Conservation (phyloP, 1,140 invertebrate species). For the Papilio helenus region DNA sequence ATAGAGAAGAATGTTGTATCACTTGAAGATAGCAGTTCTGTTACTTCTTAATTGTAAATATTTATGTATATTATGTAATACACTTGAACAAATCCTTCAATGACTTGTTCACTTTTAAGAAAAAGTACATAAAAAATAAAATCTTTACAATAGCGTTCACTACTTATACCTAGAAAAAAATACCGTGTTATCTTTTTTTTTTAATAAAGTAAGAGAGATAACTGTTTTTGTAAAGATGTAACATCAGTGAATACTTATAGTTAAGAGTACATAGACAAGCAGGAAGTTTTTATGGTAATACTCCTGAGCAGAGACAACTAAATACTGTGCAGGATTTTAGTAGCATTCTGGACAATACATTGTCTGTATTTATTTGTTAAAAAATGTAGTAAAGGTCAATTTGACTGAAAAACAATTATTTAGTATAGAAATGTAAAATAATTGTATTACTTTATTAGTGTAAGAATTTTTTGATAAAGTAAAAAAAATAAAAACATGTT, state of each 20-base stretch:
- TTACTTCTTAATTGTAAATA: conserved; percentile 14
- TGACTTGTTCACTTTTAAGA: neutral
- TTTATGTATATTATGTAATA: neutral
- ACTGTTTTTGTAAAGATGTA: too few relatives aligned
- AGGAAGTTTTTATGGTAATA: neutral
- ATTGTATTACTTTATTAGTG: neutral
- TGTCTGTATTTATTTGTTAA: too few relatives aligned
- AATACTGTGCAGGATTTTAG: neutral
- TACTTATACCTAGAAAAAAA: too few relatives aligned
- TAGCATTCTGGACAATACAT: neutral
- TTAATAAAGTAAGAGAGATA: too few relatives aligned
- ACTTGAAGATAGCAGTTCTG: conserved; percentile 56
- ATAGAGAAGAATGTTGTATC: conserved; percentile 59
- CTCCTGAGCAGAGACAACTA: neutral
- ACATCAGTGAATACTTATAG: too few relatives aligned
- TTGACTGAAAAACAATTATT: neutral
- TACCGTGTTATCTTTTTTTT: too few relatives aligned
- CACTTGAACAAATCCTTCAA: neutral
- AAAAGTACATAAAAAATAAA: too few relatives aligned
- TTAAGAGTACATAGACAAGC: too few relatives aligned
- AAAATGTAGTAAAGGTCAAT: neutral
- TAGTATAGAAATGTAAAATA: neutral
- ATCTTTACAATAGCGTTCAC: too few relatives aligned
- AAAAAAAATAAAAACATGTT: neutral
- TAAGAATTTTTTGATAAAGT: neutral